Evolutionary conservation across 2,797 vertebrate genomes (phyloP), one percentile per base, ranked within the genome.

Genomic region (Lophius americanus): DNA sequence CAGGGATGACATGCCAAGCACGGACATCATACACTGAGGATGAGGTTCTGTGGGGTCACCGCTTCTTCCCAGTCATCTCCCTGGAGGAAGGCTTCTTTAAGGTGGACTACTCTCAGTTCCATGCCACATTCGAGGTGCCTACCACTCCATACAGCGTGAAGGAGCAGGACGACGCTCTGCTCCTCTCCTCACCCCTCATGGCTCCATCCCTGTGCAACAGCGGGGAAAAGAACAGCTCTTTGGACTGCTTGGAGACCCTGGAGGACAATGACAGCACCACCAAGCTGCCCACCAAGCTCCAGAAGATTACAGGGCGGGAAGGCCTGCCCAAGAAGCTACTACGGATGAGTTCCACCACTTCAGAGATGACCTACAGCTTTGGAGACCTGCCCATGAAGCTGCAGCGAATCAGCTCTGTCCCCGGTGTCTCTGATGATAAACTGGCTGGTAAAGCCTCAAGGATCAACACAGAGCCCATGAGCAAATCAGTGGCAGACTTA

Each of bases 1-100:
- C 90, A 99, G 98, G 98, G 68, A 99, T 99, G 98, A 99, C 98
- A 47, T 99, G 98, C 91, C 98, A 99, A 88, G 98, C 98, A 54
- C 94, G 98, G 92, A 99, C 98, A 0, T 99, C 98, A 3, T 99
- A 99, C 74, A 99, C 98, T 0, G 98, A 99, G 87, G 98, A 99
- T 5, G 98, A 99, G 91, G 97, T 99, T 82, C 94, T 99, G 38
- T 99, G 98, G 98, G 98, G 98, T 76, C 97, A 99, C 33, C 96
- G 98, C 9, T 99, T 99, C 93, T 99, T 94, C 64, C 98, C 98
- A 0, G 98, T 99, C 2, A 99, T 99, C 88, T 99, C 97, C 84
- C 89, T 99, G 91, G 98, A 99, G 79, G 98, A 99, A 52, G 98
- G 98, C 7, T 99, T 99, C 92, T 99, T 99, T 75, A 99, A 99